Evolutionary conservation across 2,888 invertebrate species (phyloP).

Genomic region (Tetropium fuscum): DNA sequence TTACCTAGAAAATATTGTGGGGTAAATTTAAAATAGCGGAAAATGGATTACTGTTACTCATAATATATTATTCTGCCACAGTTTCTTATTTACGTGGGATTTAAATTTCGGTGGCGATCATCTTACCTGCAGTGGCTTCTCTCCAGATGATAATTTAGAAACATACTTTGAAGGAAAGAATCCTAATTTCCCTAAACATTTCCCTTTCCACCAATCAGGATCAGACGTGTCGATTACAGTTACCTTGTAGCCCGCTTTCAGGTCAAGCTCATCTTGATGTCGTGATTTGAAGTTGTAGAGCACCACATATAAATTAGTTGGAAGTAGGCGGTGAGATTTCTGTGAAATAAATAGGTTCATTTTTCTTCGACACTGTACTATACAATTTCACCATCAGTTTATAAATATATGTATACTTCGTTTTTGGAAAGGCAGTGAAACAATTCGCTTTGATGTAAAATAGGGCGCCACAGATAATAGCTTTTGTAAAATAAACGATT

Average conservation of each 20-base stretch:
- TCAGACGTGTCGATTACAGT: slow-evolving; percentile 95
- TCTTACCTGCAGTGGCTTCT: slow-evolving; percentile 91
- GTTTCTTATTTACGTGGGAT: too few relatives aligned
- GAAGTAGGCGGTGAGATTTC: slow-evolving; percentile 87
- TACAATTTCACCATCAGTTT: too few relatives aligned
- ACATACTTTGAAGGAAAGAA: slow-evolving; percentile 97
- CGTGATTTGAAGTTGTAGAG: slow-evolving; percentile 95
- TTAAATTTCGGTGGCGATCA: too few relatives aligned
- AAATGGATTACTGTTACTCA: too few relatives aligned
- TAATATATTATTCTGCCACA: too few relatives aligned
- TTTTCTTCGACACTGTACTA: too few relatives aligned
- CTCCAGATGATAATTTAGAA: slow-evolving; percentile 89
- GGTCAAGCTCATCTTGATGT: slow-evolving; percentile 93
- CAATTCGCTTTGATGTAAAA: too few relatives aligned
- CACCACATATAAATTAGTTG: slow-evolving; percentile 93
- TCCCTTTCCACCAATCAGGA: slow-evolving; percentile 98
- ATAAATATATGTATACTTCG: too few relatives aligned
- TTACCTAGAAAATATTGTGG: slow-evolving; percentile 60
- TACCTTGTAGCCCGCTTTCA: slow-evolving; percentile 92
- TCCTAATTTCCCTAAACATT: slow-evolving; percentile 89
- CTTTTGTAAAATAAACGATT: too few relatives aligned
- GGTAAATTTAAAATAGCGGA: too few relatives aligned
- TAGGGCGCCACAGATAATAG: too few relatives aligned
- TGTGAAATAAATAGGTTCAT: slow-evolving; percentile 63
- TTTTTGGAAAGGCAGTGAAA: too few relatives aligned